Evolutionary conservation across 1,140 invertebrate genomes (phyloP).

Genomic region (Achatina immaculata): DNA sequence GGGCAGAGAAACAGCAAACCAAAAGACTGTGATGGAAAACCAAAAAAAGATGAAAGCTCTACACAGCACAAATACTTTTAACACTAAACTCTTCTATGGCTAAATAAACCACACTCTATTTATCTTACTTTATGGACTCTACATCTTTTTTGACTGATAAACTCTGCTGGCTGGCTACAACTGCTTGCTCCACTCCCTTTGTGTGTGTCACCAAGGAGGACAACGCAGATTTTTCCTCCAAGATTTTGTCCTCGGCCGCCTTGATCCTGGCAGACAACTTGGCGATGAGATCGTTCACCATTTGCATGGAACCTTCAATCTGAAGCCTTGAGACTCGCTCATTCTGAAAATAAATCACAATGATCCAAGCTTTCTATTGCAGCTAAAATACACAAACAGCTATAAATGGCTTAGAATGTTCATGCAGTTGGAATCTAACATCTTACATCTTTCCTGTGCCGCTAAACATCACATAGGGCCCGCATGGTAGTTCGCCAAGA

Average conservation of each 20-base stretch:
- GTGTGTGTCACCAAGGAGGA: slow-evolving; percentile 65
- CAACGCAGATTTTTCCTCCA: slow-evolving; percentile 65
- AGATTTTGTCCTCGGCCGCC: slow-evolving; percentile 65
- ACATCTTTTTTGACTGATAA: slow-evolving; percentile 61
- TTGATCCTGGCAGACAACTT: slow-evolving; percentile 65
- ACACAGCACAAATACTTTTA: too few relatives aligned
- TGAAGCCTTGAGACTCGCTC: slow-evolving; percentile 62
- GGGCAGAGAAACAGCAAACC: background rate
- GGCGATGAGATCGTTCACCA: slow-evolving; percentile 64
- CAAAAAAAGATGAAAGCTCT: too few relatives aligned
- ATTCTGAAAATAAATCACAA: slow-evolving; percentile 51
- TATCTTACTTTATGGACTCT: slow-evolving; percentile 59
- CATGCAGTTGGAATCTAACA: background rate
- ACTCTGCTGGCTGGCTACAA: slow-evolving; percentile 67
- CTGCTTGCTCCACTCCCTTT: slow-evolving; percentile 68
- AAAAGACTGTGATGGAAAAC: too few relatives aligned
- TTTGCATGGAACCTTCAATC: slow-evolving; percentile 63
- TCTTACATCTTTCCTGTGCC: too few relatives aligned
- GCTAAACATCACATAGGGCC: too few relatives aligned
- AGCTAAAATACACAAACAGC: background rate
- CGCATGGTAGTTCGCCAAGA: too few relatives aligned
- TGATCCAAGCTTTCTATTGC: background rate
- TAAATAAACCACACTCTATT: too few relatives aligned
- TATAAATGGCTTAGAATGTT: background rate
- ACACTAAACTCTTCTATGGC: too few relatives aligned